A percentile compares a stretch with the other conserved stretches of the same genome.
phyloP scores from a whole-genome alignment of 2,113 vertebrate genomes.

The Lophius piscatorius region DNA sequence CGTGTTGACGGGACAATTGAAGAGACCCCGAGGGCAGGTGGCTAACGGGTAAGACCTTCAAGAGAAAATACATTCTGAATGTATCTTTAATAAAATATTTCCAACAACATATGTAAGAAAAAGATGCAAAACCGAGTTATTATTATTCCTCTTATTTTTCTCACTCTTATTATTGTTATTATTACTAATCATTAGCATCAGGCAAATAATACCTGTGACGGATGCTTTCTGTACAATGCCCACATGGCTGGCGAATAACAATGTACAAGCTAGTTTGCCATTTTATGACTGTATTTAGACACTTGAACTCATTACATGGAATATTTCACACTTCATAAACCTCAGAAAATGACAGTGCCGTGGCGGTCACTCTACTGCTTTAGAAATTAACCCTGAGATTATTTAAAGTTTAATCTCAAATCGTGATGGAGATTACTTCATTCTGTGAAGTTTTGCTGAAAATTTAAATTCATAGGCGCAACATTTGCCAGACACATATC shows the following conservation, averaged over 20 bases:
- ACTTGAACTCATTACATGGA: conserved; percentile 46
- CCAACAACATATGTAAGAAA: background rate
- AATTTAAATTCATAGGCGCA: conserved; percentile 36
- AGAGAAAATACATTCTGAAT: background rate
- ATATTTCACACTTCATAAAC: conserved; percentile 52
- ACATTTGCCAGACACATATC: conserved; percentile 12
- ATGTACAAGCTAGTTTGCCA: conserved; percentile 54
- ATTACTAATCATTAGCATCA: conserved; percentile 6
- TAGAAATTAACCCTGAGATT: conserved; percentile 22
- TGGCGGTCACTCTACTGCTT: conserved; percentile 16
- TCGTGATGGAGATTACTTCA: conserved; percentile 25
- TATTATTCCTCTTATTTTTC: background rate
- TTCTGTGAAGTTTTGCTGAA: conserved; percentile 14
- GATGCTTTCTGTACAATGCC: conserved; percentile 47
- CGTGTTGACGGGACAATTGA: conserved; percentile 27
- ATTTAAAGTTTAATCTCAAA: conserved; percentile 18
- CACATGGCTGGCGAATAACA: conserved; percentile 18
- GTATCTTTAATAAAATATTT: conserved; percentile 9
- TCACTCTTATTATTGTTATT: conserved; percentile 16
- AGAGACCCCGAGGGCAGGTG: conserved; percentile 20
- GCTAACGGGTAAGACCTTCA: conserved; percentile 19
- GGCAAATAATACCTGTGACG: conserved; percentile 30
- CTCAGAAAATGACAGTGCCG: conserved; percentile 8
- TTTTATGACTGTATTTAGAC: conserved; percentile 60
- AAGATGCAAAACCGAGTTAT: conserved; percentile 4